These are phyloP conservation scores for Quadroppia sp. DNA, from an alignment of 2,888 invertebrate genomes.

Conservation along the genomic window DNA sequence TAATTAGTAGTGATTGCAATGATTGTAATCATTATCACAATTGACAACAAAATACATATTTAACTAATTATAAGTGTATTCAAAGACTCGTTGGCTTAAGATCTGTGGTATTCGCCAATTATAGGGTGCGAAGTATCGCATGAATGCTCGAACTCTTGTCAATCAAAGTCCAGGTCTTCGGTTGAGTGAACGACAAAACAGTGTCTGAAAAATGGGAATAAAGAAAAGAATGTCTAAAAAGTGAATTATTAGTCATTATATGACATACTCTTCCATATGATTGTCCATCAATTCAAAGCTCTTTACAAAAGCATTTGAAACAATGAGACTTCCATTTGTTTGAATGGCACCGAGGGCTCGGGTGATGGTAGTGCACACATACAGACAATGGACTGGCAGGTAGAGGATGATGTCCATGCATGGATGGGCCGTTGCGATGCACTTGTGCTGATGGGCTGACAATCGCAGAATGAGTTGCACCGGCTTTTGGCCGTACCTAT, in stretches of 20 bases:
- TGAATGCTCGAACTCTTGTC: constrained; percentile 8
- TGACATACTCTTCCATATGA: constrained; percentile 11
- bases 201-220: neutral
- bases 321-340: constrained; percentile 13
- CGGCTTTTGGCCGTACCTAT: neutral
- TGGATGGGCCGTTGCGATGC: constrained; percentile 13
- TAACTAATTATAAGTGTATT: neutral
- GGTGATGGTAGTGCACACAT: neutral
- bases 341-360: neutral
- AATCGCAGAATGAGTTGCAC: constrained; percentile 1
- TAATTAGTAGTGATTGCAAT: no score
- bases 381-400: neutral
- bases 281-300: constrained; percentile 11
- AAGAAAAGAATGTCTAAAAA: neutral
- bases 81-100: no score
- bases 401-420: constrained; percentile 22
- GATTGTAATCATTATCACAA: no score
- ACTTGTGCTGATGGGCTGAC: constrained; percentile 22
- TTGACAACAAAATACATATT: no score
- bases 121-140: constrained; percentile 13
- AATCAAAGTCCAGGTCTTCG: constrained; percentile 12
- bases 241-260: constrained; percentile 18
- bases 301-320: constrained; percentile 6
- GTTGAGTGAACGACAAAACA: constrained; percentile 12
- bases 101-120: constrained; percentile 1